A percentile compares a stretch with the other conserved stretches of the same genome.
These are phyloP conservation scores for Eurypyga helias DNA, from an alignment of 2,113 vertebrate species.

Conservation along the genomic window DNA sequence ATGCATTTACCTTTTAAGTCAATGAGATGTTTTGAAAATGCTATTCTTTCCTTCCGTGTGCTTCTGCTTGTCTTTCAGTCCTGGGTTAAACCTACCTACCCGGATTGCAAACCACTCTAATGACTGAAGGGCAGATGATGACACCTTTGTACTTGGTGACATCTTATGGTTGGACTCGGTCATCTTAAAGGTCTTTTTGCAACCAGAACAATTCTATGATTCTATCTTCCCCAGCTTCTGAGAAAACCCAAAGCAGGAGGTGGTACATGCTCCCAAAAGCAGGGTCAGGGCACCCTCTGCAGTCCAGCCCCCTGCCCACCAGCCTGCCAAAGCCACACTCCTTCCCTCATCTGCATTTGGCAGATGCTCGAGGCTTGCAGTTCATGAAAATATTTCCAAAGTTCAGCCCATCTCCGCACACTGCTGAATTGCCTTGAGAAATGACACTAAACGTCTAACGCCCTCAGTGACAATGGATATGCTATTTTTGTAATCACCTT, in stretches of 20 bases:
- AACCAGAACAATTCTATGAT: too few relatives aligned
- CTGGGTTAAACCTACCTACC: not conserved
- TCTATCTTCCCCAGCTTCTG: not conserved
- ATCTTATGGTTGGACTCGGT: too few relatives aligned
- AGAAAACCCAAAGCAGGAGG: not conserved
- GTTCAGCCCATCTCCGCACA: not conserved
- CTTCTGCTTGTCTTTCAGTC: not conserved
- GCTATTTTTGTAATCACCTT: not conserved
- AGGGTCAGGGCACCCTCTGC: not conserved
- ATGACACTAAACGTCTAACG: fast-evolving
- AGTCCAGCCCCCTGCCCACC: too few relatives aligned
- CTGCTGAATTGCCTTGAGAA: not conserved
- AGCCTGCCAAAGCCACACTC: not conserved
- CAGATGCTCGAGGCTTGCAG: not conserved
- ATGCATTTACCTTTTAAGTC: not conserved
- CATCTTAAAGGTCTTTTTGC: too few relatives aligned
- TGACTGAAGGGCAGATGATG: not conserved
- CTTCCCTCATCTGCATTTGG: not conserved
- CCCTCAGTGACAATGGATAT: not conserved
- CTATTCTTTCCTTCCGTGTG: not conserved
- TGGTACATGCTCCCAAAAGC: fast-evolving
- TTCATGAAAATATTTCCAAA: not conserved
- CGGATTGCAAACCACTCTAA: not conserved
- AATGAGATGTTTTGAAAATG: not conserved
- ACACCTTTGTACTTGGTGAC: too few relatives aligned